Conservation (phyloP, 2,113 vertebrate genomes). For the Sebastes fasciatus region DNA sequence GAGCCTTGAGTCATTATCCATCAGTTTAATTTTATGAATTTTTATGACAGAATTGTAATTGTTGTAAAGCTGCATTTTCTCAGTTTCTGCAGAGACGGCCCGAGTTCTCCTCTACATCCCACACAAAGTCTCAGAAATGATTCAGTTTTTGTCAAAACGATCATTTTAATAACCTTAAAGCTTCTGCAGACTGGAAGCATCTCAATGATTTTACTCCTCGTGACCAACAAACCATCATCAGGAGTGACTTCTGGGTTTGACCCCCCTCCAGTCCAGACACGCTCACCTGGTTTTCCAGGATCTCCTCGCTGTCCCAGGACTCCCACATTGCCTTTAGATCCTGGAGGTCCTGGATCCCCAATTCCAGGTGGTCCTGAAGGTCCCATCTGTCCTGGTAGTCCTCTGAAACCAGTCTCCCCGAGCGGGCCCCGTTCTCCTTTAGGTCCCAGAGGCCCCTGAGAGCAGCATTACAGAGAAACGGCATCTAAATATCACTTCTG, state of each 20-base stretch:
- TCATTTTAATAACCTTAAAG: background rate
- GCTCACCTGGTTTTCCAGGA: conserved; percentile 77
- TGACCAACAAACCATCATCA: background rate
- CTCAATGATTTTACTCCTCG: too few relatives aligned
- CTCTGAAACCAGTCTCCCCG: conserved; percentile 62
- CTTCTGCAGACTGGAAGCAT: too few relatives aligned
- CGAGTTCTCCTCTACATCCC: background rate
- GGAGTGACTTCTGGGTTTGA: background rate
- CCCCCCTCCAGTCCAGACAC: background rate
- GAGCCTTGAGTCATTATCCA: background rate
- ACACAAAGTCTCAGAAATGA: background rate
- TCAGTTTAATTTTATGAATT: background rate
- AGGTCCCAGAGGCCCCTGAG: conserved; percentile 69
- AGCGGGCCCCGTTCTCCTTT: conserved; percentile 71
- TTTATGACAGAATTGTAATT: too few relatives aligned
- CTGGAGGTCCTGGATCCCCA: conserved; percentile 69
- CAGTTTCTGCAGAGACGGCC: too few relatives aligned
- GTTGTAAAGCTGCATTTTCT: too few relatives aligned
- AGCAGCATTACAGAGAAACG: background rate
- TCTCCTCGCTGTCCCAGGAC: conserved; percentile 67
- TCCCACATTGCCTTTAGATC: conserved; percentile 74
- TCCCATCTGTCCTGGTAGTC: conserved; percentile 72
- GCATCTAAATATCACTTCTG: background rate
- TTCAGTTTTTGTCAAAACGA: background rate
- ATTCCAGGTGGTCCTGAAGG: conserved; percentile 64